A percentile compares a stretch with the other conserved stretches of the same genome.
These are phyloP conservation scores for Micrastur ruficollis DNA, from an alignment of 2,797 vertebrate species.

Conservation along the genomic window DNA sequence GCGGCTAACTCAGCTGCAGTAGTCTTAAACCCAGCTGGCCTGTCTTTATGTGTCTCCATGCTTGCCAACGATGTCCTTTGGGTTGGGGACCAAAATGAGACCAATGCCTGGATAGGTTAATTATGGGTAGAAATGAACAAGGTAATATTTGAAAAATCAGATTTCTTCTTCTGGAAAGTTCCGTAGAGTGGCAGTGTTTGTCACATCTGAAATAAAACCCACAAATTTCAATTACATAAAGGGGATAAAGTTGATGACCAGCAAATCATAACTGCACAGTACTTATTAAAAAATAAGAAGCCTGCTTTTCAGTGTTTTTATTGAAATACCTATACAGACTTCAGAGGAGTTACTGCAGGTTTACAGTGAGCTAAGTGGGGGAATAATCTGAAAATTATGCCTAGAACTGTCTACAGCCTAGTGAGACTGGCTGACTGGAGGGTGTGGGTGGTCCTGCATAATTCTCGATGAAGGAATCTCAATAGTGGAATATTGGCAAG, in stretches of 20 bases:
- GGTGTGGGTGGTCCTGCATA: slow-evolving; percentile 63
- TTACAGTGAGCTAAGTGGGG: background rate
- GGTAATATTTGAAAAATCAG: background rate
- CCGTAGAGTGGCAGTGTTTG: background rate
- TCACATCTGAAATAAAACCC: background rate
- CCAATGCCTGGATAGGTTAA: background rate
- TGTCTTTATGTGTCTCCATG: background rate
- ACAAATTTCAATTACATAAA: background rate
- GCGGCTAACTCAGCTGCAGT: background rate
- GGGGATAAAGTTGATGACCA: background rate
- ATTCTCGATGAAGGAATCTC: slow-evolving; percentile 48
- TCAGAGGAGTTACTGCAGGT: background rate
- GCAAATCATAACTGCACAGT: background rate
- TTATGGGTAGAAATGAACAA: background rate
- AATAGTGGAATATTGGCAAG: slow-evolving; percentile 28
- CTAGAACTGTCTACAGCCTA: background rate
- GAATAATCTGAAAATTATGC: slow-evolving; percentile 13
- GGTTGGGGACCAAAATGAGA: background rate
- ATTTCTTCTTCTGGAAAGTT: background rate
- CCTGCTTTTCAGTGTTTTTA: background rate
- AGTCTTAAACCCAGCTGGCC: background rate
- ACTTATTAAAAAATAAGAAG: background rate
- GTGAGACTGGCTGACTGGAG: background rate
- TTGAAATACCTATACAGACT: background rate
- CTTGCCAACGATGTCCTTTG: slow-evolving; percentile 22